phyloP scores from a whole-genome alignment of 2,888 invertebrate genomes.

The Pomacea canaliculata region DNA sequence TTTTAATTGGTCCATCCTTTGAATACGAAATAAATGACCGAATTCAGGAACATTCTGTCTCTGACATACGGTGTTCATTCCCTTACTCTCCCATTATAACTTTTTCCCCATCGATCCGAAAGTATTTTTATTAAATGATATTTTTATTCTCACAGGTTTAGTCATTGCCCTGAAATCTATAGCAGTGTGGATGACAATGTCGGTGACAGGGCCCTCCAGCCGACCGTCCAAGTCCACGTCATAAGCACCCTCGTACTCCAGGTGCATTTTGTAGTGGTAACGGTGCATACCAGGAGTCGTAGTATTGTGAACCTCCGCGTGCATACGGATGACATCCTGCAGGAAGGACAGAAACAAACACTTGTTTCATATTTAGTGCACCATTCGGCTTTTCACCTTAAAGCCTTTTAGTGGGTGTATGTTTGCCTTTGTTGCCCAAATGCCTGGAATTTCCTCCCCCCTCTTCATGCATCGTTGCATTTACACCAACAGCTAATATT shows the following conservation, averaged over 20 bases:
- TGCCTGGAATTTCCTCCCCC: no score
- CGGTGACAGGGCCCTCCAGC: conserved; percentile 6
- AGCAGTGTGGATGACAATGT: conserved; percentile 2
- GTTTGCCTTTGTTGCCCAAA: no score
- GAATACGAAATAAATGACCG: no score
- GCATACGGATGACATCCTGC: conserved; percentile 16
- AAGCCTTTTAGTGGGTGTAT: no score
- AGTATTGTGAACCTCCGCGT: conserved; percentile 10
- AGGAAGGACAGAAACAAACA: neutral
- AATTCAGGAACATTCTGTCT: no score
- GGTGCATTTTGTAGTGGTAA: conserved; percentile 12
- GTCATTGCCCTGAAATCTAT: neutral
- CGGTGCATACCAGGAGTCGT: neutral
- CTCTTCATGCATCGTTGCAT: no score
- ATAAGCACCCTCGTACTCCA: conserved; percentile 8
- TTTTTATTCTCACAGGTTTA: neutral
- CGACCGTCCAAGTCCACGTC: conserved; percentile 4
- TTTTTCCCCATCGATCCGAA: neutral
- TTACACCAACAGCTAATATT: no score
- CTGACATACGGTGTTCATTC: neutral
- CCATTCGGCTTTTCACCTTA: no score
- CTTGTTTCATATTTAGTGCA: neutral
- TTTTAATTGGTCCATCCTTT: no score
- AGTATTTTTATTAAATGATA: neutral
- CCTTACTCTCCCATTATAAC: neutral